Conservation (phyloP, 1,140 invertebrate species). For the Triops longicaudatus region DNA sequence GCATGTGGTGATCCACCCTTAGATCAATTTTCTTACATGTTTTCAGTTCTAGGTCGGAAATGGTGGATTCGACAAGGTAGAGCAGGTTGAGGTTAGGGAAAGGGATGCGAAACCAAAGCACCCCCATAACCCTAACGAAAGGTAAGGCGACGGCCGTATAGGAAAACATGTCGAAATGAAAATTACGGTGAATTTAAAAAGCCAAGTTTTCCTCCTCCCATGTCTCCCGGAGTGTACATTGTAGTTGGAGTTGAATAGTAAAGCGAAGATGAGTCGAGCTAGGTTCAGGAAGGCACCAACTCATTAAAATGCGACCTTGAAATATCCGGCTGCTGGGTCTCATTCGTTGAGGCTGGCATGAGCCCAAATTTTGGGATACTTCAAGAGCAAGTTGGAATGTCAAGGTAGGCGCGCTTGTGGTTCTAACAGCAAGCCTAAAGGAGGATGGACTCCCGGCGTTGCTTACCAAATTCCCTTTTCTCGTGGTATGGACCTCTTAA, state of each 20-base stretch:
- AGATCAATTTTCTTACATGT: background rate
- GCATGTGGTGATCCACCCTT: background rate
- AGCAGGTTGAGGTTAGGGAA: background rate
- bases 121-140: background rate
- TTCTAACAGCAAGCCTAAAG: background rate
- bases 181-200: background rate
- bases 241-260: background rate
- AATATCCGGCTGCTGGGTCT: background rate
- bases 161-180: background rate
- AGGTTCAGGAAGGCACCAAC: background rate
- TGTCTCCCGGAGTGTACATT: background rate
- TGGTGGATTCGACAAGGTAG: background rate
- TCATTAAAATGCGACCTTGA: constrained; percentile 8
- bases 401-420: background rate
- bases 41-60: background rate
- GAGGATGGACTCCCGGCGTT: background rate
- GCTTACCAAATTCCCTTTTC: background rate
- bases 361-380: background rate
- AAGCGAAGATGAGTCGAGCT: background rate
- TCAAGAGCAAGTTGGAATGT: background rate
- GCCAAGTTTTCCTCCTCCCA: background rate
- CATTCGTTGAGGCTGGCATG: background rate
- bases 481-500: background rate
- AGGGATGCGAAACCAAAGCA: background rate
- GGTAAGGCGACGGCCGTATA: background rate